Conservation (phyloP, 2,797 vertebrate species). For the Chiloscyllium punctatum region DNA sequence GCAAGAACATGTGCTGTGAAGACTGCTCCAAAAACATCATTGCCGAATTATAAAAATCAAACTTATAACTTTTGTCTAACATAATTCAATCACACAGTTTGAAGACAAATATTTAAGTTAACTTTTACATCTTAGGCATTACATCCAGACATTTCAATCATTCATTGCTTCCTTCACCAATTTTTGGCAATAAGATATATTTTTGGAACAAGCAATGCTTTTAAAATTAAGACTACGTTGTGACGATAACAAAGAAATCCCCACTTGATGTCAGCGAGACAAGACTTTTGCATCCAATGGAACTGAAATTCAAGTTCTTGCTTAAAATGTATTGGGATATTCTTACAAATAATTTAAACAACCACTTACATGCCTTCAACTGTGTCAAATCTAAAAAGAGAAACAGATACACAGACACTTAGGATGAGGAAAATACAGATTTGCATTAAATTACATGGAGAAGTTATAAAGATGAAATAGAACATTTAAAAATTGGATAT, state of each 20-base stretch:
- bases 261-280: background rate
- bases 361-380: slow-evolving; percentile 94
- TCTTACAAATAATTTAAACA: slow-evolving; percentile 62
- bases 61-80: background rate
- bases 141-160: background rate
- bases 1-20: background rate
- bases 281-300: background rate
- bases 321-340: slow-evolving; percentile 35
- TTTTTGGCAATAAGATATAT: background rate
- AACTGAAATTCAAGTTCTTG: slow-evolving; percentile 15
- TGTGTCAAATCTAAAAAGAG: slow-evolving; percentile 85
- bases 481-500: background rate
- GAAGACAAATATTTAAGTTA: background rate
- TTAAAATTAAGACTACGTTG: background rate
- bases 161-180: background rate
- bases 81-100: background rate
- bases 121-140: background rate
- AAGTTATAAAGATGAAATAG: slow-evolving; percentile 35
- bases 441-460: slow-evolving; percentile 53
- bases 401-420: slow-evolving; percentile 65
- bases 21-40: slow-evolving; percentile 33
- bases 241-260: background rate
- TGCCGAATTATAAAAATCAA: background rate
- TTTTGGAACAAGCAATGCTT: slow-evolving; percentile 19
- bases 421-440: slow-evolving; percentile 72